Conservation (phyloP, 2,888 invertebrate species). For the Incurvaria masculella region DNA sequence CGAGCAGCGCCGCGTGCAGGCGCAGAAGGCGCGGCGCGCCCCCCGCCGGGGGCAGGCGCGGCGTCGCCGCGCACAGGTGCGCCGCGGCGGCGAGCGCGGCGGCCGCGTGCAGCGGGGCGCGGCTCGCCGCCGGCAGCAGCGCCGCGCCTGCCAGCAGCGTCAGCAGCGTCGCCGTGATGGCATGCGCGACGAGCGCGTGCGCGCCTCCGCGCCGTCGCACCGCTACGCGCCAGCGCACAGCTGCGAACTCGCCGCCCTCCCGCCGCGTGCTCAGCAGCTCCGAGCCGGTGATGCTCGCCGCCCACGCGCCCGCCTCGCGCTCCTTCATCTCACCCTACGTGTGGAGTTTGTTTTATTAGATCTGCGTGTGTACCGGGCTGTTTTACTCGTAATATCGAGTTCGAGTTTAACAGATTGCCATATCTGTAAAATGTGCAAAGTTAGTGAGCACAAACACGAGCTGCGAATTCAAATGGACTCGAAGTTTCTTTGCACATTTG, state of each 20-base stretch:
- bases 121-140: constrained; percentile 24
- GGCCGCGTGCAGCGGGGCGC: constrained; percentile 32
- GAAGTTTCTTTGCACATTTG: too few species aligned
- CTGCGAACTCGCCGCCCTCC: constrained; percentile 27
- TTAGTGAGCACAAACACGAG: too few species aligned
- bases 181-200: constrained; percentile 23
- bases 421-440: too few species aligned
- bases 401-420: too few species aligned
- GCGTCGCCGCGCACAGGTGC: not conserved
- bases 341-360: too few species aligned
- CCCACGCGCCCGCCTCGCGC: constrained; percentile 36
- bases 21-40: constrained; percentile 28
- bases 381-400: too few species aligned
- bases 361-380: too few species aligned
- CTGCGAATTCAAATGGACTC: too few species aligned
- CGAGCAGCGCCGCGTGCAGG: constrained; percentile 19
- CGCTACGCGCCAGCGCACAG: constrained; percentile 24
- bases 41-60: constrained; percentile 22
- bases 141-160: constrained; percentile 27
- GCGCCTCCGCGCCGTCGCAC: constrained; percentile 30
- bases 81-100: constrained; percentile 27
- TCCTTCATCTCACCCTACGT: constrained; percentile 17
- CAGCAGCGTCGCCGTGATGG: constrained; percentile 23
- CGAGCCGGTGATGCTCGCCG: constrained; percentile 22
- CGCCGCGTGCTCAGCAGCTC: constrained; percentile 23